Evolutionary conservation across 2,888 invertebrate genomes (phyloP).

Genomic region (Cheilosia urbana): DNA sequence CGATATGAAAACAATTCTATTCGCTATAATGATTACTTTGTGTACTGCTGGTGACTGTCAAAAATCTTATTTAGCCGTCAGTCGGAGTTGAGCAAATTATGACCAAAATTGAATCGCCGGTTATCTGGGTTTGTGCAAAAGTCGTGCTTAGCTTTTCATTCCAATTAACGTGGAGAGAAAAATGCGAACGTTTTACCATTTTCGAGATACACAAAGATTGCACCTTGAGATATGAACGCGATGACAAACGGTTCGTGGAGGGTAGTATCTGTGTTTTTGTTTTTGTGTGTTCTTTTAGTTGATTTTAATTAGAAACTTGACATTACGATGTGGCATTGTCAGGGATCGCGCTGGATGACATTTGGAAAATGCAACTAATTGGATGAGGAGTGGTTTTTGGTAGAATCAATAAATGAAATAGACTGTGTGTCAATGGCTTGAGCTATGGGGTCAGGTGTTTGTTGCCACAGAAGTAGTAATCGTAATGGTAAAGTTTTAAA

Average conservation of each 20-base stretch:
- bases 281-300: slow-evolving; percentile 6
- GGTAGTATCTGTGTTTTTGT: not conserved
- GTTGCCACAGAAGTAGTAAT: not conserved
- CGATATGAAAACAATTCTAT: slow-evolving; percentile 1
- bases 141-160: slow-evolving; percentile 64
- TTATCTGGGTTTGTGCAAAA: not conserved
- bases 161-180: slow-evolving; percentile 62
- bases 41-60: slow-evolving; percentile 38
- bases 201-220: slow-evolving; percentile 58
- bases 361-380: slow-evolving; percentile 21
- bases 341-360: slow-evolving; percentile 27
- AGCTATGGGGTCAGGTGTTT: not conserved
- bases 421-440: not conserved
- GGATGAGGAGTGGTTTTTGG: slow-evolving; percentile 21
- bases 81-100: slow-evolving; percentile 50
- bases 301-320: slow-evolving; percentile 67
- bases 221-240: slow-evolving; percentile 52
- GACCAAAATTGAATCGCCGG: slow-evolving; percentile 45
- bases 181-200: slow-evolving; percentile 69
- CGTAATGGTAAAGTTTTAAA: not conserved
- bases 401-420: not conserved
- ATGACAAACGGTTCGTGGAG: slow-evolving; percentile 1
- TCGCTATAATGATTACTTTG: slow-evolving; percentile 21
- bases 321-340: slow-evolving; percentile 47
- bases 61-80: slow-evolving; percentile 53